phyloP scores from a whole-genome alignment of 2,113 vertebrate genomes.

The Scomber japonicus region DNA sequence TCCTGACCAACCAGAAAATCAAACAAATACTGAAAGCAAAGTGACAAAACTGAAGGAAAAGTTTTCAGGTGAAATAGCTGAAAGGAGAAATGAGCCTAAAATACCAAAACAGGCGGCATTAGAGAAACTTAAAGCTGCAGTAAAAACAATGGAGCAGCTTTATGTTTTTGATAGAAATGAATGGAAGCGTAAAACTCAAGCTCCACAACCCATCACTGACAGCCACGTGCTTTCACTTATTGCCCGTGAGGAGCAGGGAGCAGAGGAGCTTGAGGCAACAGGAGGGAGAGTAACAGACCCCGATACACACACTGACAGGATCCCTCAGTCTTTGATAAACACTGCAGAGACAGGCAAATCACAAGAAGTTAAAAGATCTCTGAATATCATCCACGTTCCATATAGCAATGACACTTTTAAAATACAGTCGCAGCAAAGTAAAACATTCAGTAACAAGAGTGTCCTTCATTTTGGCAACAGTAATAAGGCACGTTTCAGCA shows the following conservation, averaged over 20 bases:
- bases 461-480: constrained; percentile 74
- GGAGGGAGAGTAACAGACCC: neutral
- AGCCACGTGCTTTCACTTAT: constrained; percentile 94
- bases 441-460: constrained; percentile 74
- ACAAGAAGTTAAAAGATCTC: constrained; percentile 48
- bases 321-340: constrained; percentile 3
- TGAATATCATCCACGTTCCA: constrained; percentile 64
- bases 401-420: constrained; percentile 52
- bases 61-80: constrained; percentile 61
- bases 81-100: constrained; percentile 82
- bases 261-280: constrained; percentile 56
- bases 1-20: constrained; percentile 79
- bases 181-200: constrained; percentile 93
- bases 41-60: constrained; percentile 86
- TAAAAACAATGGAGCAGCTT: constrained; percentile 96
- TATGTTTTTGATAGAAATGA: constrained; percentile 94
- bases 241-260: constrained; percentile 84
- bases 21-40: constrained; percentile 86
- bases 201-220: constrained; percentile 85
- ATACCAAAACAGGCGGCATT: constrained; percentile 88
- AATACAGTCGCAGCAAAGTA: constrained; percentile 60
- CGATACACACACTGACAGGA: neutral
- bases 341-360: constrained; percentile 9
- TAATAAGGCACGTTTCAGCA: constrained; percentile 66
- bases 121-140: constrained; percentile 95